phyloP scores from a whole-genome alignment of 2,113 vertebrate genomes.

The Lanius collurio region DNA sequence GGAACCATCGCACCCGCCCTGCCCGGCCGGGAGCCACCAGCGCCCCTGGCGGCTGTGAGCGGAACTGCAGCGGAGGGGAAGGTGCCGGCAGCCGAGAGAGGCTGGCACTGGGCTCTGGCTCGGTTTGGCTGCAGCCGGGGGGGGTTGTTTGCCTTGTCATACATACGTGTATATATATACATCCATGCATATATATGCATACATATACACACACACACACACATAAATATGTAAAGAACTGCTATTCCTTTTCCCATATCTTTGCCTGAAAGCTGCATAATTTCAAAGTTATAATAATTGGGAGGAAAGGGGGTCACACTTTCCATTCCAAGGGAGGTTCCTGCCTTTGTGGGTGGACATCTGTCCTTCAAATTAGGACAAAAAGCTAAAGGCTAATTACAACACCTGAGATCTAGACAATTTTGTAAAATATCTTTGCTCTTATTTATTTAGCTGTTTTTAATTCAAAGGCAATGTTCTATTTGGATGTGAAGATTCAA shows the following conservation, averaged over 20 bases:
- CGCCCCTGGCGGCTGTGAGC: neutral
- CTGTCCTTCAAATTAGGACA: neutral
- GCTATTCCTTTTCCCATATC: fast-evolving
- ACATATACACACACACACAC: fast-evolving
- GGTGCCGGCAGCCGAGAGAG: no score
- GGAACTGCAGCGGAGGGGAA: neutral
- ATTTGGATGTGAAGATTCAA: slow-evolving; percentile 59
- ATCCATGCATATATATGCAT: fast-evolving
- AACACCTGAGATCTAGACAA: neutral
- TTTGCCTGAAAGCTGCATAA: fast-evolving
- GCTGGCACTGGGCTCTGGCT: neutral
- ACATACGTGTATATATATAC: neutral
- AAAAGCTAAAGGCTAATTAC: neutral
- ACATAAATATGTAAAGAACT: neutral
- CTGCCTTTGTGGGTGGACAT: fast-evolving
- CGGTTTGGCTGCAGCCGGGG: neutral
- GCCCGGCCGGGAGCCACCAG: no score
- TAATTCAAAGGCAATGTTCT: slow-evolving; percentile 28
- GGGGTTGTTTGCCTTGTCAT: neutral
- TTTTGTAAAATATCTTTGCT: slow-evolving; percentile 18
- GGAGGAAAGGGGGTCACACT: neutral
- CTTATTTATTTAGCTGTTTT: slow-evolving; percentile 62
- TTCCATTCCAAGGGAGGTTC: neutral
- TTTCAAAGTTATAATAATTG: neutral
- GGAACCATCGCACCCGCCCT: no score